A percentile compares a stretch with the other conserved stretches of the same genome.
phyloP scores from a whole-genome alignment of 1,140 invertebrate genomes.

The Myzus persicae region DNA sequence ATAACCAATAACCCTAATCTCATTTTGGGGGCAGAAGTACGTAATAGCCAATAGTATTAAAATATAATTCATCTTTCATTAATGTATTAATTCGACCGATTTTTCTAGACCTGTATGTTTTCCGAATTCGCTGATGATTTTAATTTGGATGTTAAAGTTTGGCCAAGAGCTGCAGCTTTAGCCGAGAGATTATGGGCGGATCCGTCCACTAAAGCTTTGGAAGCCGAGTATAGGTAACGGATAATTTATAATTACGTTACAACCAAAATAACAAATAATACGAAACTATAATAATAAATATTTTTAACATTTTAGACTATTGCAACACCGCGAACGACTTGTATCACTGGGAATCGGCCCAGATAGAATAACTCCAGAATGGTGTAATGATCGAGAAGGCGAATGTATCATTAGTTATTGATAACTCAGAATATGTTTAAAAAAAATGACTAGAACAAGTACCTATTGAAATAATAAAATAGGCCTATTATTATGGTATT shows the following conservation, averaged over 20 bases:
- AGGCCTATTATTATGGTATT: neutral
- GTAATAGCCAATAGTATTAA: neutral
- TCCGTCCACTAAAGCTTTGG: constrained; percentile 64
- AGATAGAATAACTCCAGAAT: constrained; percentile 76
- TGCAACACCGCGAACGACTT: constrained; percentile 74
- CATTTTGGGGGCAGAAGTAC: constrained; percentile 43
- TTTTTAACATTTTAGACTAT: constrained; percentile 69
- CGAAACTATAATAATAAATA: constrained; percentile 41
- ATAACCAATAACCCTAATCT: constrained; percentile 55
- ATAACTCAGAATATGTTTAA: neutral
- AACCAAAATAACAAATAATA: neutral
- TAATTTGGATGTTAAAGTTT: constrained; percentile 74
- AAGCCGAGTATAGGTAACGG: constrained; percentile 46
- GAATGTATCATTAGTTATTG: constrained; percentile 66
- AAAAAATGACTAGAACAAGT: too few relatives aligned
- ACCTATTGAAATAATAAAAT: neutral
- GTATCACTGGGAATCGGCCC: constrained; percentile 71
- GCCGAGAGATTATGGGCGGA: constrained; percentile 82
- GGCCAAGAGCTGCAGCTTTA: constrained; percentile 79
- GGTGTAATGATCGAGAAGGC: constrained; percentile 78
- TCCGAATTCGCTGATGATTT: constrained; percentile 76
- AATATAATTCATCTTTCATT: too few relatives aligned
- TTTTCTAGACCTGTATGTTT: constrained; percentile 70
- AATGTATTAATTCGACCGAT: neutral
- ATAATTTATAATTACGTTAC: neutral